Percentiles rank a stretch among this genome's conserved stretches.
Evolutionary conservation across 2,888 invertebrate species (phyloP).

Genomic region (Hipparchia sbordonii): DNA sequence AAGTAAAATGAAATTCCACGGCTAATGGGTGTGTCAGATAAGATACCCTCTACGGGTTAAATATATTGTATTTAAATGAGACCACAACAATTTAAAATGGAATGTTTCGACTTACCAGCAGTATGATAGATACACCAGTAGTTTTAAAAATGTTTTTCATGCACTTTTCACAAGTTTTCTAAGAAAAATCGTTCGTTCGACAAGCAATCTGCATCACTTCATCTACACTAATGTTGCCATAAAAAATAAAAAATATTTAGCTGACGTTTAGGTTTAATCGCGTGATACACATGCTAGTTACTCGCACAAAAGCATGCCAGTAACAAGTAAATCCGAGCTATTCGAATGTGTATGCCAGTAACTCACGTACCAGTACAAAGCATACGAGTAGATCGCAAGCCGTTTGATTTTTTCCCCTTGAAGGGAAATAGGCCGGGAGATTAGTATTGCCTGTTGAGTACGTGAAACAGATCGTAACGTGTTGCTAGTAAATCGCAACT

Average conservation of each 20-base stretch:
- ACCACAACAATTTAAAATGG: neutral
- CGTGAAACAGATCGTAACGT: no score
- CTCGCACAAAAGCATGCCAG: no score
- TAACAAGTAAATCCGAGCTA: no score
- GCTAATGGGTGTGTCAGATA: slow-evolving; percentile 74
- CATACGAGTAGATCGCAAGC: no score
- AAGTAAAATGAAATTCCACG: slow-evolving; percentile 51
- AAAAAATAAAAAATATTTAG: neutral
- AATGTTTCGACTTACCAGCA: slow-evolving; percentile 50
- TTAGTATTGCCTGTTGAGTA: no score
- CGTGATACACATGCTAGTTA: no score
- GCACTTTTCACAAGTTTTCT: slow-evolving; percentile 49
- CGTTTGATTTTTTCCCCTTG: no score
- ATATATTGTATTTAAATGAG: neutral
- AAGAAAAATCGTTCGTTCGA: slow-evolving; percentile 69
- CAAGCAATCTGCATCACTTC: slow-evolving; percentile 60
- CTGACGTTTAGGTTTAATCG: neutral
- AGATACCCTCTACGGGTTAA: slow-evolving; percentile 24
- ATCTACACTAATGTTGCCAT: slow-evolving; percentile 48
- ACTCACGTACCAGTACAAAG: no score
- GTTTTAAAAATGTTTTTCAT: slow-evolving; percentile 40
- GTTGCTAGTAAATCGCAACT: no score
- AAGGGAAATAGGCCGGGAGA: no score
- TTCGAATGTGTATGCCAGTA: no score
- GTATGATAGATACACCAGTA: slow-evolving; percentile 30